Conservation (phyloP, 2,113 vertebrate genomes). For the Tursiops truncatus region DNA sequence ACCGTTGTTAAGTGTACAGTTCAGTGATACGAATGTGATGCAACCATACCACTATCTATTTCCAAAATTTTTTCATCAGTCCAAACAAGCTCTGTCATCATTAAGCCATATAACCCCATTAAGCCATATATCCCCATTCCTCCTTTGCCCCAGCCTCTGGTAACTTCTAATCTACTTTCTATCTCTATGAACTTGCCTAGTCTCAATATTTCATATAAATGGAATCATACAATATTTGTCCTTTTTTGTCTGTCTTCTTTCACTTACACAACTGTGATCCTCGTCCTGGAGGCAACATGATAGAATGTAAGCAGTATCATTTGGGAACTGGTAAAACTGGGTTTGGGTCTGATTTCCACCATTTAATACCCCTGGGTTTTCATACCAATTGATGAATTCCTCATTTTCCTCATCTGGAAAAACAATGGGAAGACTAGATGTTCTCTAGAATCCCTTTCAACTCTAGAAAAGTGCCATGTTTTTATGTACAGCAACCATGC, state of each 20-base stretch:
- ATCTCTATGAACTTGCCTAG: background rate
- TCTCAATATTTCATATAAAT: background rate
- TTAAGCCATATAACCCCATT: background rate
- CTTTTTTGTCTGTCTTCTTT: background rate
- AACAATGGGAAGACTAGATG: background rate
- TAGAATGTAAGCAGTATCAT: background rate
- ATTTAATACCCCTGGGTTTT: background rate
- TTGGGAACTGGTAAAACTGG: background rate
- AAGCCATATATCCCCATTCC: background rate
- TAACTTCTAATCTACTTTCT: background rate
- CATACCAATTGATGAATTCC: background rate
- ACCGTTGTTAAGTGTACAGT: background rate
- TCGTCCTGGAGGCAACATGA: background rate
- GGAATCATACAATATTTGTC: background rate
- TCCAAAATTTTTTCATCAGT: background rate
- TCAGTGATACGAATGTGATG: background rate
- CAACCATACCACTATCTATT: background rate
- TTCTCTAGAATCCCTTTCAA: background rate
- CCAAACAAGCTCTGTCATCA: background rate
- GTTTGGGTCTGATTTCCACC: background rate
- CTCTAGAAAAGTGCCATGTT: background rate
- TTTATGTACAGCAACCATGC: background rate
- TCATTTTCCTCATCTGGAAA: slow-evolving; percentile 21
- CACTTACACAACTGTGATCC: background rate
- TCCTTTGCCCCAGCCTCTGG: background rate